phyloP scores from a whole-genome alignment of 2,113 vertebrate genomes.

The Crotophaga sulcirostris region DNA sequence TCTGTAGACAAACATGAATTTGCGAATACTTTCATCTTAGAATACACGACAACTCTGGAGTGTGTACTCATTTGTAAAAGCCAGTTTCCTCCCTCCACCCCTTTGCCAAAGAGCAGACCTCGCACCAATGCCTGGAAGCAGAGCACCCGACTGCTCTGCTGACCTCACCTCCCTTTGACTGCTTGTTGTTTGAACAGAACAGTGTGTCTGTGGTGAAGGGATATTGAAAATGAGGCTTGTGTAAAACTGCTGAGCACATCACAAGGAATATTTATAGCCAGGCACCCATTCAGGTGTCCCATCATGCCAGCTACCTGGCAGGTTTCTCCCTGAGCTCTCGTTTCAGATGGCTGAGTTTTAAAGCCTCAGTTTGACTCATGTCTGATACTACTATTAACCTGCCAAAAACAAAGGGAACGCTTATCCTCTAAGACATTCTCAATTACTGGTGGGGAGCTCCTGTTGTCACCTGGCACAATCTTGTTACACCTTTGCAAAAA shows the following conservation, averaged over 20 bases:
- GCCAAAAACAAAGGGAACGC: not conserved
- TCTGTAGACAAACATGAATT: not conserved
- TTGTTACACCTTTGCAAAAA: not conserved
- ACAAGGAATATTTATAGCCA: not conserved
- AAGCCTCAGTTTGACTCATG: not conserved
- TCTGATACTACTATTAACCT: not conserved
- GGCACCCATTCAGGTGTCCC: not conserved
- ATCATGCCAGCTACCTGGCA: not conserved
- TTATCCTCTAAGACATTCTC: not conserved
- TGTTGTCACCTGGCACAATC: not conserved
- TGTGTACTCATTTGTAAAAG: not conserved
- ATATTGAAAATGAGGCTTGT: not conserved
- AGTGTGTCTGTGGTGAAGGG: not conserved
- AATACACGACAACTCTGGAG: not conserved
- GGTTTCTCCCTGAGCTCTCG: not conserved
- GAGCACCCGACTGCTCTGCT: not conserved
- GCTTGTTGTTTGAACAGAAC: not conserved
- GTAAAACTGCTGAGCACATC: not conserved
- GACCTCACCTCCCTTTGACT: not conserved
- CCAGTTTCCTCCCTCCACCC: not conserved
- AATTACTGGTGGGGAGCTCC: not conserved
- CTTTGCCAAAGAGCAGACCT: not conserved
- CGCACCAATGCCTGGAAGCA: not conserved
- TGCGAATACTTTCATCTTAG: not conserved
- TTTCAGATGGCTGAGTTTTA: slow-evolving; percentile 14